A percentile compares a stretch with the other conserved stretches of the same genome.
phyloP scores from a whole-genome alignment of 2,888 invertebrate species.

The Agrochola macilenta region DNA sequence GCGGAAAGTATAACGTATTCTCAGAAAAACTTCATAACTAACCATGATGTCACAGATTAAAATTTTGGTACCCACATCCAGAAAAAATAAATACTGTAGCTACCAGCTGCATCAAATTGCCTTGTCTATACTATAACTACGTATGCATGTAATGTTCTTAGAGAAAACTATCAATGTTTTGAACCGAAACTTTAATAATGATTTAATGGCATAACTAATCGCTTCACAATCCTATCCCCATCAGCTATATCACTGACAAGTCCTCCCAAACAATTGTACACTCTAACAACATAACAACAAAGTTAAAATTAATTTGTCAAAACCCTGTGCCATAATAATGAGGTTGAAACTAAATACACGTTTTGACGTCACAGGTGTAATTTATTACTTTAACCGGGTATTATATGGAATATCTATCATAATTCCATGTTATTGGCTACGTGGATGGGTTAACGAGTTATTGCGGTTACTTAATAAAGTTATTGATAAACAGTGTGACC shows the following conservation, averaged over 20 bases:
- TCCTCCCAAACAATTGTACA: constrained; percentile 16
- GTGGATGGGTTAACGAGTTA: constrained; percentile 51
- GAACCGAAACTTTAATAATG: constrained; percentile 27
- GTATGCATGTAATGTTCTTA: background rate
- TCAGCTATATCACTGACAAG: constrained; percentile 1
- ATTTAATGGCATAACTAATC: constrained; percentile 43
- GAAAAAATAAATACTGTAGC: background rate
- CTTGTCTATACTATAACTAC: background rate
- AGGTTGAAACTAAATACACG: constrained; percentile 53
- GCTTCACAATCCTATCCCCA: background rate
- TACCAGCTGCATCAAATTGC: background rate
- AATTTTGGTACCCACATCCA: background rate
- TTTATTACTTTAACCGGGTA: constrained; percentile 58
- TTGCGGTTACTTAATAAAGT: constrained; percentile 22
- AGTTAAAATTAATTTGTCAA: constrained; percentile 47
- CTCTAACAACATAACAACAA: constrained; percentile 33
- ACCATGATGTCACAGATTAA: too few species aligned
- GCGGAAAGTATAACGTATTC: too few species aligned
- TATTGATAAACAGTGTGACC: background rate
- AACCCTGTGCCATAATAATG: constrained; percentile 33
- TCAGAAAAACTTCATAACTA: background rate
- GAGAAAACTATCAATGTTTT: constrained; percentile 8
- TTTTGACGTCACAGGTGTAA: constrained; percentile 60
- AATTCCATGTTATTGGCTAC: constrained; percentile 57
- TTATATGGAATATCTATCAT: constrained; percentile 56